A percentile compares a stretch with the other conserved stretches of the same genome.
Conservation (phyloP, 2,797 vertebrate species). For the Poecilia velifera region DNA sequence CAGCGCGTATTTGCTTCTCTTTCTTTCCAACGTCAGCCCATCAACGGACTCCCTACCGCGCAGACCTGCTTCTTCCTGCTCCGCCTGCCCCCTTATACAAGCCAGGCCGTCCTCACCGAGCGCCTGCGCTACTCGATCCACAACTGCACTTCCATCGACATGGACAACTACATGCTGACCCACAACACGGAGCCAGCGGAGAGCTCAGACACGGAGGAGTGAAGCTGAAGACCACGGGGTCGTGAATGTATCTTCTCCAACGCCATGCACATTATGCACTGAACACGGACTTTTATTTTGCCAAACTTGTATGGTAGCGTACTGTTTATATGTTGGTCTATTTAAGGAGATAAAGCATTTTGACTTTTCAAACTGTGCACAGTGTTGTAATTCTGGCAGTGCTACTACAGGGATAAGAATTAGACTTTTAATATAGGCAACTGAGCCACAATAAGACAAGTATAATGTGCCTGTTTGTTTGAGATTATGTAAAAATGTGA, state of each 20-base stretch:
- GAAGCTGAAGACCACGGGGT: conserved; percentile 47
- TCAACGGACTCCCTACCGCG: conserved; percentile 85
- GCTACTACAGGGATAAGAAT: conserved; percentile 60
- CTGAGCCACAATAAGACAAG: conserved; percentile 58
- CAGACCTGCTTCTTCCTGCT: conserved; percentile 90
- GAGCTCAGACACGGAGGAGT: conserved; percentile 82
- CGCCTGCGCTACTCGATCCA: conserved; percentile 87
- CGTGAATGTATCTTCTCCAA: conserved; percentile 73
- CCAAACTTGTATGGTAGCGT: conserved; percentile 73
- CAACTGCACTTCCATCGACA: conserved; percentile 88
- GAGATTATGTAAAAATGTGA: conserved; percentile 69
- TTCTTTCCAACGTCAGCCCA: conserved; percentile 66
- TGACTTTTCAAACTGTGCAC: conserved; percentile 63
- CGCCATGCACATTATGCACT: conserved; percentile 80
- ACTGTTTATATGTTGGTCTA: conserved; percentile 66
- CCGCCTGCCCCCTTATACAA: conserved; percentile 84
- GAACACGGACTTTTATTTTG: conserved; percentile 75
- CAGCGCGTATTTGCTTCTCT: not conserved
- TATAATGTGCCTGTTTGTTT: conserved; percentile 72
- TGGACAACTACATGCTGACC: conserved; percentile 89
- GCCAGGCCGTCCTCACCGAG: conserved; percentile 82
- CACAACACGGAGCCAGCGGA: conserved; percentile 84
- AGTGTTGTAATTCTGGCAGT: conserved; percentile 69
- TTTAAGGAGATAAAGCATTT: conserved; percentile 48
- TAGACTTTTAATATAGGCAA: conserved; percentile 51